phyloP scores from a whole-genome alignment of 2,888 invertebrate genomes.

The Cephus pygmeus region DNA sequence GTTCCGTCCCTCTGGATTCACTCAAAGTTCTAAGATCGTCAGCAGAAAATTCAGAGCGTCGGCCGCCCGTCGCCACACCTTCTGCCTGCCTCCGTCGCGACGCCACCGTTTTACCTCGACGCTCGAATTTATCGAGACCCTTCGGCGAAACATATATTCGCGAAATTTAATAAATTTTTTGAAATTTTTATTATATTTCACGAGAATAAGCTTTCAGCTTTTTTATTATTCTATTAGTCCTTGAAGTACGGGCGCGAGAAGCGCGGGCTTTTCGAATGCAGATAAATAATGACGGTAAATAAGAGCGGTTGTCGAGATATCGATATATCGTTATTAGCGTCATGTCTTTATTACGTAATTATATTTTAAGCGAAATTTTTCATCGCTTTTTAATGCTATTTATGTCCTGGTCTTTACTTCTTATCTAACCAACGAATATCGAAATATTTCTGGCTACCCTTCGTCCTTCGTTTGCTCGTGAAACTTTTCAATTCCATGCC shows the following conservation, averaged over 20 bases:
- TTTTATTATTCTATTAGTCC: background rate
- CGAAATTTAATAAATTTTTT: constrained; percentile 26
- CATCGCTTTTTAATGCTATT: background rate
- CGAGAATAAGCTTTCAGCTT: background rate
- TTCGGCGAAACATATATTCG: constrained; percentile 17
- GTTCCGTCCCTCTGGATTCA: background rate
- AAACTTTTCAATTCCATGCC: background rate
- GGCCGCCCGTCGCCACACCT: background rate
- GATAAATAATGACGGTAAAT: background rate
- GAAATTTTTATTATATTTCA: background rate
- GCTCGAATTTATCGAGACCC: constrained; percentile 9
- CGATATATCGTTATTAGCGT: background rate
- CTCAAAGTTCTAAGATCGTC: constrained; percentile 2
- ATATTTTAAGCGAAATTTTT: background rate
- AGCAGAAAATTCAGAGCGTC: background rate
- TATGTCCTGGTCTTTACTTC: background rate
- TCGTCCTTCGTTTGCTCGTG: background rate
- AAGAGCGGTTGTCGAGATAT: background rate
- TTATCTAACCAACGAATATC: background rate
- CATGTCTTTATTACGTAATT: background rate
- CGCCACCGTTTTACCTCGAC: constrained; percentile 8
- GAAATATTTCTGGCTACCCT: background rate
- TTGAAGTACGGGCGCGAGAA: background rate
- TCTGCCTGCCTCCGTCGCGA: constrained; percentile 17
- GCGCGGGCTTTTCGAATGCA: background rate